A percentile compares a stretch with the other conserved stretches of the same genome.
These are phyloP conservation scores for Oxystoma pomonae DNA, from an alignment of 2,888 invertebrate species.

Conservation along the genomic window DNA sequence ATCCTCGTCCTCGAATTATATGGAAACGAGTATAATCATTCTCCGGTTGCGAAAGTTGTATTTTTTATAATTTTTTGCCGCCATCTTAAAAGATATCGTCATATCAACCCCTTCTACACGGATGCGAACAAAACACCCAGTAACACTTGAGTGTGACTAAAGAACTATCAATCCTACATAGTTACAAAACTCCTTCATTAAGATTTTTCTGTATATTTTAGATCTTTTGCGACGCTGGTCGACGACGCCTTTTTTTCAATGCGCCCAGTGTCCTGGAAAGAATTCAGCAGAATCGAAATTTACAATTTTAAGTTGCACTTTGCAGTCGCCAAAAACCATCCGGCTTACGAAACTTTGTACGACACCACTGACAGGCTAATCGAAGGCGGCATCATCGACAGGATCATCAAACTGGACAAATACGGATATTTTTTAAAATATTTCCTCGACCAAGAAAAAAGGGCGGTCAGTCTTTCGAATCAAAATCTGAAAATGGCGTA, in stretches of 20 bases:
- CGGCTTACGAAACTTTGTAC: not conserved
- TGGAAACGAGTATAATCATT: too few relatives aligned
- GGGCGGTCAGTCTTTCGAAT: not conserved
- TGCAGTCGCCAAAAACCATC: not conserved
- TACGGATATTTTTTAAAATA: not conserved
- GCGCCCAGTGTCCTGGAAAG: not conserved
- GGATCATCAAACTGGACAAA: not conserved
- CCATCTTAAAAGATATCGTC: too few relatives aligned
- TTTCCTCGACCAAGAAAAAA: not conserved
- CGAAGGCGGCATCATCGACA: not conserved
- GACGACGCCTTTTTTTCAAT: not conserved
- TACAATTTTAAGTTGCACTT: not conserved
- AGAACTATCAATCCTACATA: too few relatives aligned
- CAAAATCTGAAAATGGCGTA: not conserved
- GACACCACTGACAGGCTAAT: not conserved
- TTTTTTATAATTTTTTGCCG: too few relatives aligned
- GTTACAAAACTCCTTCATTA: too few relatives aligned
- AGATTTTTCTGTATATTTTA: too few relatives aligned
- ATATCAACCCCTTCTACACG: too few relatives aligned
- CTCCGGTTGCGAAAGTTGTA: too few relatives aligned
- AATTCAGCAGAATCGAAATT: not conserved
- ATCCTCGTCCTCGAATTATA: too few relatives aligned
- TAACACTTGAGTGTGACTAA: too few relatives aligned
- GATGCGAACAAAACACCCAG: too few relatives aligned
- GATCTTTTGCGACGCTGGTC: not conserved